A percentile compares a stretch with the other conserved stretches of the same genome.
phyloP scores from a whole-genome alignment of 2,797 vertebrate species.

The Podargus strigoides region DNA sequence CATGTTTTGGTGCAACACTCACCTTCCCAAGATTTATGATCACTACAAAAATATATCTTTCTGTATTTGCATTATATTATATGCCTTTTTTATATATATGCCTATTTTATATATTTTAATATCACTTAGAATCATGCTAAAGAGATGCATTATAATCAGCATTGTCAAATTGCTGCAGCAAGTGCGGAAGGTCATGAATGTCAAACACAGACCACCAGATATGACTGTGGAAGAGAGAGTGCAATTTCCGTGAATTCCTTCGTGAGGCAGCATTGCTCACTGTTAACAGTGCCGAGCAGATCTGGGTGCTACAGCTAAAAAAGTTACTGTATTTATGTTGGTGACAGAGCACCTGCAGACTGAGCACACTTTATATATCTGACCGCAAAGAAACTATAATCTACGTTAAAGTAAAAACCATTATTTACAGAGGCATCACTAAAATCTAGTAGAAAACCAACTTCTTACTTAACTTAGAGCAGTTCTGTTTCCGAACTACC shows the following conservation, averaged over 20 bases:
- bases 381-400: background rate
- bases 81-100: background rate
- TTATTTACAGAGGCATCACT: background rate
- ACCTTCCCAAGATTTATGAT: background rate
- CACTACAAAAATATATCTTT: background rate
- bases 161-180: background rate
- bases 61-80: background rate
- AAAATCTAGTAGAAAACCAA: background rate
- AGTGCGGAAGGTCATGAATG: accelerated
- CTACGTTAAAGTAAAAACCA: background rate
- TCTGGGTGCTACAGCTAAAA: background rate
- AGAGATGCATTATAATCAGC: background rate
- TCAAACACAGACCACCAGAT: accelerated
- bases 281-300: background rate
- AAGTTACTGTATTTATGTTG: background rate
- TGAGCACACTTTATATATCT: accelerated
- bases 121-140: background rate
- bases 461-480: background rate
- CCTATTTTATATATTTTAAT: background rate
- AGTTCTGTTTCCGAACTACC: background rate
- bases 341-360: background rate
- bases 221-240: background rate
- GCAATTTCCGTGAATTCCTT: conserved; percentile 32
- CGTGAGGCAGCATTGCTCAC: conserved; percentile 61
- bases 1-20: background rate